Percentiles rank a stretch among this genome's conserved stretches.
Evolutionary conservation across 2,888 invertebrate species (phyloP).

Genomic region (Apoda limacodes): DNA sequence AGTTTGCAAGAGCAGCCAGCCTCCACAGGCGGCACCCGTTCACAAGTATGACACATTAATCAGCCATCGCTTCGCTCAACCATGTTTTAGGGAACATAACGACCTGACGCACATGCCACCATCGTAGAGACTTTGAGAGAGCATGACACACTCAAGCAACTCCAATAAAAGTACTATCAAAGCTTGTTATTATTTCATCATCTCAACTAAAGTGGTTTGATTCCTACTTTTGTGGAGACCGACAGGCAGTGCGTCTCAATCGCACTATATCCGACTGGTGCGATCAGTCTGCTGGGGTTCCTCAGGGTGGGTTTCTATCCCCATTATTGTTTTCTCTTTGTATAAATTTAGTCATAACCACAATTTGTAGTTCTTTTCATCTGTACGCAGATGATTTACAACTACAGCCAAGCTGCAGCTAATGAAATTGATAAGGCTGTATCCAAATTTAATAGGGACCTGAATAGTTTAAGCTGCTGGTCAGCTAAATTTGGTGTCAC

Average conservation of each 20-base stretch:
- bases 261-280: constrained; percentile 1
- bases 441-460: background rate
- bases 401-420: background rate
- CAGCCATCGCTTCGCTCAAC: no score
- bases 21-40: no score
- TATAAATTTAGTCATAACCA: constrained; percentile 1
- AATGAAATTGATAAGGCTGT: background rate
- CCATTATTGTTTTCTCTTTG: constrained; percentile 1
- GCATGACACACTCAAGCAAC: no score
- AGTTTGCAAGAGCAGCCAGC: no score
- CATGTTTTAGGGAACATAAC: no score
- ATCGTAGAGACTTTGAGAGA: no score
- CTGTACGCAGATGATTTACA: constrained; percentile 4
- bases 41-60: no score
- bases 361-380: no score
- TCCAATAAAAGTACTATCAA: no score
- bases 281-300: background rate
- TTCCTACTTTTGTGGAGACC: background rate
- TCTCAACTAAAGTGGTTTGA: background rate
- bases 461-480: background rate
- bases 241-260: background rate
- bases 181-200: background rate
- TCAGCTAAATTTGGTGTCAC: background rate
- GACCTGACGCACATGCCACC: no score
- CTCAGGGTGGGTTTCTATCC: constrained; percentile 2